A percentile compares a stretch with the other conserved stretches of the same genome.
Conservation (phyloP, 2,797 vertebrate genomes). For the Poliocrania exsul region DNA sequence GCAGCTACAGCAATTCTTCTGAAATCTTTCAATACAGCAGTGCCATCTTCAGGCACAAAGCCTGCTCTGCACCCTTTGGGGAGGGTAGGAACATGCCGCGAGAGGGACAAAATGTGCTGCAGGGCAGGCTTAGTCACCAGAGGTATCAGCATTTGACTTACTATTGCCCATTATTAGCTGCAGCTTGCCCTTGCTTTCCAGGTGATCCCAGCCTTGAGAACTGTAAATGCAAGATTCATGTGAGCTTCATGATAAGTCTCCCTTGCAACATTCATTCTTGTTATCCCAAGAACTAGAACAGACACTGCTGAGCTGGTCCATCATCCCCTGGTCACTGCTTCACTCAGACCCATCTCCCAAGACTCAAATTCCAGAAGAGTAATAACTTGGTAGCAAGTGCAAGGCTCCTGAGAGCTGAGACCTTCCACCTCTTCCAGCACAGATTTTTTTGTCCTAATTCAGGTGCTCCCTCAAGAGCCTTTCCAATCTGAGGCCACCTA, state of each 20-base stretch:
- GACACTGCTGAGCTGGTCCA: accelerated
- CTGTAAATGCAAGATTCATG: accelerated
- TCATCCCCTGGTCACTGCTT: background rate
- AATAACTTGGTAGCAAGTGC: background rate
- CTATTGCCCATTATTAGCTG: accelerated
- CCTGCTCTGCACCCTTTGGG: background rate
- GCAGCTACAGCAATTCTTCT: accelerated
- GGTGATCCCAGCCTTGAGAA: background rate
- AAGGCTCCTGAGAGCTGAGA: background rate
- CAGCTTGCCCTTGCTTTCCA: background rate
- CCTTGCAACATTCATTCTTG: accelerated
- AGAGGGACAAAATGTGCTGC: accelerated
- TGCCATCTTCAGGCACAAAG: slow-evolving; percentile 43
- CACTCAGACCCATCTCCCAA: background rate
- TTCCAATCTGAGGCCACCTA: accelerated
- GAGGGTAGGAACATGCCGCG: too few relatives aligned
- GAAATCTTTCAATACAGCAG: background rate
- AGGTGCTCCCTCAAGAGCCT: background rate
- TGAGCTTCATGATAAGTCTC: accelerated
- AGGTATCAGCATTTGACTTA: accelerated
- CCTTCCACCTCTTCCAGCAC: background rate
- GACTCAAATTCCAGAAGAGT: background rate
- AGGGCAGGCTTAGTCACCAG: background rate
- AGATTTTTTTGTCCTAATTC: background rate
- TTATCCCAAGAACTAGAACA: background rate